Evolutionary conservation across 2,797 vertebrate genomes (phyloP), one percentile per base, ranked within the genome.

Genomic region (Lepus oiostolus): DNA sequence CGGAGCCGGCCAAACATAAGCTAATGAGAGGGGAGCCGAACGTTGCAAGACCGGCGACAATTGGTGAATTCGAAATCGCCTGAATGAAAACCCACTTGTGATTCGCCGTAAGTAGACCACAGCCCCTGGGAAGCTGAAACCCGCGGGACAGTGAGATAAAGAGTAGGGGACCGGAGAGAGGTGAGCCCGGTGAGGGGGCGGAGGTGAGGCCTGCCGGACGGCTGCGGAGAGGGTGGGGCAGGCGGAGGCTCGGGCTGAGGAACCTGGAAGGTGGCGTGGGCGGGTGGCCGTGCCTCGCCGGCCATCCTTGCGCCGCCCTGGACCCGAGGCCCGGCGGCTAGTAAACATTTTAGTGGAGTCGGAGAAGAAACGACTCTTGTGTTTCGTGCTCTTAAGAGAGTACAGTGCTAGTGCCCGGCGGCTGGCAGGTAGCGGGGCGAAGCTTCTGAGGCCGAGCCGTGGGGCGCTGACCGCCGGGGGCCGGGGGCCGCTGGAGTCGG

Each of bases 21-120:
- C 94, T 67, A 95, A 80, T 62, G 0, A 92, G 50, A 2, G 11
- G 21, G 67, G 79, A 72, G 28, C 17, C 12, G 35, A 5, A 1
- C 7, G 8, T 76, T 96, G 72, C 94, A 92, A 96, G 79, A 71
- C 17, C 30, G 14, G 4, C 28, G 22, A 76, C 94, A 95, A 97
- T 97, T 97, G 62, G 97, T 11, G 28, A 35, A 30, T 81, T 5
- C 0, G 4, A 35, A 58, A 12, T n/a, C 0, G 4, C 2, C 24
- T 42, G 26, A 60, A 90, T 96, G 67, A 95, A 95, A 96, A n/a
- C n/a, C 77, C 70, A 87, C 94, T 97, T 96, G 79, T 97, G 95
- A 97, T 97, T 97, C 71, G 97, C 17, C 24, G 1, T 4, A 35
- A 89, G 93, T 54, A 81, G 71, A 95, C 24, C n/a, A 1, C 12